Evolutionary conservation across 2,797 vertebrate genomes (phyloP).

Genomic region (Picus viridis): DNA sequence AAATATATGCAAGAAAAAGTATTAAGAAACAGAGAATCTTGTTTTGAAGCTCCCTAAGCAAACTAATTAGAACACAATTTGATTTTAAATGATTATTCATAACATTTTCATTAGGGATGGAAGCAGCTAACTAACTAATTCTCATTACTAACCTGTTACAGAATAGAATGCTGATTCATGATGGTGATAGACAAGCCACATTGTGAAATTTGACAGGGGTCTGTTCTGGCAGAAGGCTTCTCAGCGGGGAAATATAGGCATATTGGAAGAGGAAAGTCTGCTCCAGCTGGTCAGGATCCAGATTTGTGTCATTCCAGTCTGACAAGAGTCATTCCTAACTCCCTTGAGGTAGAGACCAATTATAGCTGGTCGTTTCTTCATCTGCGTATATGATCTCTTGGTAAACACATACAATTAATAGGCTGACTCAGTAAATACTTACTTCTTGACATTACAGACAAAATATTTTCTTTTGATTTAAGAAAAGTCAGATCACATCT

Average conservation of each 20-base stretch:
- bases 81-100: not conserved
- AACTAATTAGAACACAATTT: conserved; percentile 3
- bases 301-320: conserved; percentile 29
- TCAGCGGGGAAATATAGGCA: conserved; percentile 31
- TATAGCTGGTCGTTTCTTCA: conserved; percentile 35
- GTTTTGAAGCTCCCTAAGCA: not conserved
- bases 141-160: not conserved
- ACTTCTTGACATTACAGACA: not conserved
- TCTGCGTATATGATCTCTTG: not conserved
- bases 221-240: conserved; percentile 39
- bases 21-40: not conserved
- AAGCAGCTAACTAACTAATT: not conserved
- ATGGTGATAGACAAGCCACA: conserved; percentile 15
- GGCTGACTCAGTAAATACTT: not conserved
- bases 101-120: conserved; percentile 8
- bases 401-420: conserved; percentile 7
- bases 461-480: not conserved
- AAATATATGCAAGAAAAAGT: not conserved
- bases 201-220: not conserved
- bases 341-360: not conserved
- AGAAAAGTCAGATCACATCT: not conserved
- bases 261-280: conserved; percentile 4
- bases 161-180: conserved; percentile 24
- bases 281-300: conserved; percentile 30
- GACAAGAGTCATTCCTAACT: not conserved